These are phyloP conservation scores for Andrena fulva DNA, from an alignment of 2,888 invertebrate genomes.

Conservation along the genomic window DNA sequence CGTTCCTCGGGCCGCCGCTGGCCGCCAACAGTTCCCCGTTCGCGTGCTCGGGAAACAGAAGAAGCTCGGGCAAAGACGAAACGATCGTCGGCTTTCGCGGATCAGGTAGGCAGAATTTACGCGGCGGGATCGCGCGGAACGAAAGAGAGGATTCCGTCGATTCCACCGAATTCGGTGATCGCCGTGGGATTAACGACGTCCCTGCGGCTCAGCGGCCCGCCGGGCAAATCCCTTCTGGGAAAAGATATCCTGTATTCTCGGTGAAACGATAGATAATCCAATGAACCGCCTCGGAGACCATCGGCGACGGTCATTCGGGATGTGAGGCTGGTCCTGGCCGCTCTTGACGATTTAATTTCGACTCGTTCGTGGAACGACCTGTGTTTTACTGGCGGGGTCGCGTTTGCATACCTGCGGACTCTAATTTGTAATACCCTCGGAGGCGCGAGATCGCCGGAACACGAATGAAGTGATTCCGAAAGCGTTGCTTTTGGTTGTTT, in stretches of 20 bases:
- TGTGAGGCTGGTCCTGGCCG: neutral
- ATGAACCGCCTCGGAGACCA: constrained; percentile 41
- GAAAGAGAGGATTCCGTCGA: constrained; percentile 54
- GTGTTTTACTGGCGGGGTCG: neutral
- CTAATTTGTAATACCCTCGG: neutral
- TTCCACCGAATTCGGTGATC: constrained; percentile 45
- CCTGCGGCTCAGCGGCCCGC: constrained; percentile 6
- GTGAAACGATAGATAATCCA: constrained; percentile 37
- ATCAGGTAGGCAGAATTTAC: constrained; percentile 68
- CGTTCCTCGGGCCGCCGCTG: rapidly evolving
- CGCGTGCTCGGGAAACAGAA: constrained; percentile 46
- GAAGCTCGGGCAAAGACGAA: constrained; percentile 30
- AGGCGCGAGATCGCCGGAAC: neutral
- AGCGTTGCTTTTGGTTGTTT: neutral
- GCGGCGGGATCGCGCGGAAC: constrained; percentile 46
- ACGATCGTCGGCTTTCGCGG: constrained; percentile 61
- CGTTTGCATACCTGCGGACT: neutral
- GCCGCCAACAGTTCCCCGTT: constrained; percentile 46
- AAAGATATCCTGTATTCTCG: constrained; percentile 16
- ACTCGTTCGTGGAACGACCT: constrained; percentile 27
- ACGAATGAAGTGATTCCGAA: neutral
- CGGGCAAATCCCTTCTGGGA: constrained; percentile 58
- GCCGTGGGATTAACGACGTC: constrained; percentile 51
- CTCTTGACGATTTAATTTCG: constrained; percentile 49
- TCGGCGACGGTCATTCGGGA: constrained; percentile 20